Conservation (phyloP, 2,797 vertebrate species). For the Hypotaenidia philippensis region DNA sequence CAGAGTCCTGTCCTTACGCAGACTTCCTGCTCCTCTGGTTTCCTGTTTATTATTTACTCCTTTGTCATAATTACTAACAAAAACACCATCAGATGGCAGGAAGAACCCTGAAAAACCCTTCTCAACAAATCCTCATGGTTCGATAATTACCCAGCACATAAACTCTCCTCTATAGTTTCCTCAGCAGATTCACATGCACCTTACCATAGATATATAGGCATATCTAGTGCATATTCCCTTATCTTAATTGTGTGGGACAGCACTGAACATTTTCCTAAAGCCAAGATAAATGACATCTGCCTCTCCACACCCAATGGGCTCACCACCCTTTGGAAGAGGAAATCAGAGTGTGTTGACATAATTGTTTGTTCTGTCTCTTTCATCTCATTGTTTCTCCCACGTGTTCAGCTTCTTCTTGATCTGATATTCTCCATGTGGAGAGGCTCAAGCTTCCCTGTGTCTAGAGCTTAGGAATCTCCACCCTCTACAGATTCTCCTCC, state of each 20-base stretch:
- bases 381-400: neutral
- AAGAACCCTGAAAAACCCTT: neutral
- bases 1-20: neutral
- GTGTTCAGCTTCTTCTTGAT: neutral
- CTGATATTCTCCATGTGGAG: neutral
- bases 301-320: neutral
- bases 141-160: neutral
- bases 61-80: neutral
- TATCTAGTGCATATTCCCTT: neutral
- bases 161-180: neutral
- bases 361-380: neutral
- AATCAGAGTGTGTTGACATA: neutral
- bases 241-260: neutral
- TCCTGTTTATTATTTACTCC: slow-evolving; percentile 4
- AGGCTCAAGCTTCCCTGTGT: neutral
- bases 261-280: neutral
- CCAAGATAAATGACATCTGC: neutral
- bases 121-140: neutral
- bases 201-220: neutral
- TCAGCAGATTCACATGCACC: neutral
- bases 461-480: neutral
- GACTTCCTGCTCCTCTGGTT: neutral
- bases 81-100: neutral
- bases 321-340: neutral
- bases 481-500: neutral